Evolutionary conservation across 2,797 vertebrate genomes (phyloP).

Genomic region (Balearica regulorum): DNA sequence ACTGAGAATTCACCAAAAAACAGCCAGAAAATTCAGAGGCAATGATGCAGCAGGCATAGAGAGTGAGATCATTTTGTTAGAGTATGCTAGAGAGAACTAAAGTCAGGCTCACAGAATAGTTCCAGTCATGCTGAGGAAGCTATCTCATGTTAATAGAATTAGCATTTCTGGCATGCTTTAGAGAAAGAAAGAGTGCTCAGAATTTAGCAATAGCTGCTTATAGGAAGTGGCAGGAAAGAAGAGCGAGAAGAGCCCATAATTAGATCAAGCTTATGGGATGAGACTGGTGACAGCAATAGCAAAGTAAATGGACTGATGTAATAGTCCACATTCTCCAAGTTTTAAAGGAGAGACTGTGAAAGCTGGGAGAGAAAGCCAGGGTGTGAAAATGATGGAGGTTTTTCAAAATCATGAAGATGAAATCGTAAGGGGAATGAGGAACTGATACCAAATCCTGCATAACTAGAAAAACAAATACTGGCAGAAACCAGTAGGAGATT

Average conservation of each 20-base stretch:
- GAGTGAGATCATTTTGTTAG: not conserved
- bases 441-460: not conserved
- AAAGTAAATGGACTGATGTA: not conserved
- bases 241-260: not conserved
- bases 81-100: not conserved
- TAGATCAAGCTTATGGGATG: not conserved
- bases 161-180: not conserved
- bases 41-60: not conserved
- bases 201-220: not conserved
- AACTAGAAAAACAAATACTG: not conserved
- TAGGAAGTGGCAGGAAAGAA: not conserved
- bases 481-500: not conserved
- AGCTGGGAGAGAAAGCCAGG: not conserved
- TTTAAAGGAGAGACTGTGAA: not conserved
- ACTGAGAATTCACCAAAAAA: not conserved
- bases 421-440: not conserved
- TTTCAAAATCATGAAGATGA: not conserved
- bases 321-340: not conserved
- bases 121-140: not conserved
- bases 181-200: not conserved
- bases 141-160: not conserved
- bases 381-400: accelerated
- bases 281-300: not conserved
- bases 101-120: not conserved
- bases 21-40: not conserved